Percentiles rank a stretch among this genome's conserved stretches.
Conservation (phyloP, 1,140 invertebrate species). For the Hylyphantes graminicola region DNA sequence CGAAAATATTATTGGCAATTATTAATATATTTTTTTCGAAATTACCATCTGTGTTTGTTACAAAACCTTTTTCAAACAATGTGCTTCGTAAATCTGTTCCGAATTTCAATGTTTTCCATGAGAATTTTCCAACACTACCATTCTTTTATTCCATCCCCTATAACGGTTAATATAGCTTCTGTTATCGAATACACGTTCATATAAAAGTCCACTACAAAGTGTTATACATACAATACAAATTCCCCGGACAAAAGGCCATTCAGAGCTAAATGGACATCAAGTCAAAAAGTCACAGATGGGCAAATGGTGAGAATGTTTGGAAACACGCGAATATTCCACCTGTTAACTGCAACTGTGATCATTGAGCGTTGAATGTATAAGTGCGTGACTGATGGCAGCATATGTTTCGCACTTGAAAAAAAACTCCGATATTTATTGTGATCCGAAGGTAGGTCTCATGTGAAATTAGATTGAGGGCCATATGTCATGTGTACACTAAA, state of each 20-base stretch:
- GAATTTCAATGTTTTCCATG: too few species aligned
- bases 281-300: conserved; percentile 49
- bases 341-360: background rate
- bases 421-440: conserved; percentile 7
- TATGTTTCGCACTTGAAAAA: background rate
- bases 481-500: background rate
- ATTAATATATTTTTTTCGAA: too few species aligned
- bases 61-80: too few species aligned
- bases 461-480: conserved; percentile 22
- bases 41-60: too few species aligned
- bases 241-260: background rate
- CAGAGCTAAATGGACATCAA: conserved; percentile 17
- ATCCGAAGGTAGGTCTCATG: background rate
- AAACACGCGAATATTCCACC: background rate
- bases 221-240: too few species aligned
- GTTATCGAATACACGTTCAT: too few species aligned
- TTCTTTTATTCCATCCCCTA: too few species aligned
- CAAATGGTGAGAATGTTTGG: conserved; percentile 20
- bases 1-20: too few species aligned
- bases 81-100: too few species aligned
- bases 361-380: background rate
- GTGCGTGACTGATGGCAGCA: conserved; percentile 21
- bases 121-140: too few species aligned
- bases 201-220: too few species aligned
- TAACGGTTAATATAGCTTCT: too few species aligned